Base-by-base conservation (phyloP, 1,140 invertebrate species). In the Hylyphantes graminicola region DNA sequence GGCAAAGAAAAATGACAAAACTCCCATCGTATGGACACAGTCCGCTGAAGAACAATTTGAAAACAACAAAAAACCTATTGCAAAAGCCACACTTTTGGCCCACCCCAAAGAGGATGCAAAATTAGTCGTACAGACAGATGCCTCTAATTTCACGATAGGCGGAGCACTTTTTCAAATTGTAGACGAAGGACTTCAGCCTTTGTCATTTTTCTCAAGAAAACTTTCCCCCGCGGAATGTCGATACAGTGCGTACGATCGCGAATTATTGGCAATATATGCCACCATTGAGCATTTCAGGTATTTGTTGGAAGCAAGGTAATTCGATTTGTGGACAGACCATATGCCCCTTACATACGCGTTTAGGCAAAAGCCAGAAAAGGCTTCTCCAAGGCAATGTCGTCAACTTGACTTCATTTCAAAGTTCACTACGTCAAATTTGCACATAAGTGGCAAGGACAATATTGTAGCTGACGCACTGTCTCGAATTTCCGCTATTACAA, bases 351-450 rank as follows among this genome's bases (percentile, higher is more conserved):
- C 64, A 0, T 87, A 54, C 74, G 87, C 87, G 8, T 87, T 89
- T 57, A 53, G 10, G 12, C 64, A 85, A 70, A 72, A 65, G 4
- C 48, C 63, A 4, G 87, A 87, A 15, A 63, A 68, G 81, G 65
- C 76, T 17, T 83, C 86, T 21, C 85, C 88, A 3, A 12, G 86
- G 12, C 86, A 89, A 64, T 7, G 13, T 8, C 9, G 86, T 9
- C 88, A 91, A 10, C 76, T 91, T 0, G 88, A 90, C 77, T 89
- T 85, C 19, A 90, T 91, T 15, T 81, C 87, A 0, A 89, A 90
- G 85, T 90, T 89, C 77, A 88, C 88, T 0, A 89, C 88, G 0
- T 85, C 89, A 48, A 89, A 90, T 61, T 48, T 81, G 13, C 87
- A 90, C 85, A 86, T 91, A 15, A 35, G 85, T 1, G 89, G 90